Conservation (phyloP, 2,888 invertebrate species). For the Lasioglossum vierecki region DNA sequence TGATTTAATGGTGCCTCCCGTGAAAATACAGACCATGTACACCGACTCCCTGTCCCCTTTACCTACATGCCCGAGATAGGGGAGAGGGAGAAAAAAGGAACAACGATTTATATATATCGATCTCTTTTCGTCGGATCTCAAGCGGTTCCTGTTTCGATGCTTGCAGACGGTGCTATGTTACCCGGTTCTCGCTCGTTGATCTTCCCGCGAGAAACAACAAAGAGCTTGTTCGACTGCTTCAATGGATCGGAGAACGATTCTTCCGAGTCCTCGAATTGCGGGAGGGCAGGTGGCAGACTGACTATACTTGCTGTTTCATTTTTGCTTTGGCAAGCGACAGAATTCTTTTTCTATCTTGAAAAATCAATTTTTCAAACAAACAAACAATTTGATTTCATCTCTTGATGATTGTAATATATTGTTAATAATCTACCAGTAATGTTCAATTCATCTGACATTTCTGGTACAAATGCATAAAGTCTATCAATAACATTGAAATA, state of each 20-base stretch:
- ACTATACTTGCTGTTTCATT: not conserved
- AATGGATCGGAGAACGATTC: slow-evolving; percentile 29
- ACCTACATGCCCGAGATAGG: not conserved
- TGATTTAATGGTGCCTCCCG: slow-evolving; percentile 82
- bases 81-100: slow-evolving; percentile 4
- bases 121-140: slow-evolving; percentile 25
- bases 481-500: not conserved
- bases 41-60: slow-evolving; percentile 38
- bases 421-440: no score
- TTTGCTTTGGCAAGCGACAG: not conserved
- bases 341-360: not conserved
- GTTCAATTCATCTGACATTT: no score
- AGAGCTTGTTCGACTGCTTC: not conserved
- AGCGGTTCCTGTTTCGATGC: slow-evolving; percentile 30
- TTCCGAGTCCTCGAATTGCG: slow-evolving; percentile 8
- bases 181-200: slow-evolving; percentile 31
- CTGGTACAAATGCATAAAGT: no score
- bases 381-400: no score
- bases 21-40: slow-evolving; percentile 69
- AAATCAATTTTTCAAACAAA: no score
- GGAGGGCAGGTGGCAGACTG: not conserved
- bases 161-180: slow-evolving; percentile 23
- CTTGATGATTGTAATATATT: no score
- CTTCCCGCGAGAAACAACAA: slow-evolving; percentile 33
- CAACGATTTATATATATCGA: slow-evolving; percentile 52